phyloP scores from a whole-genome alignment of 2,888 invertebrate species.

The Mythimna lalbum region DNA sequence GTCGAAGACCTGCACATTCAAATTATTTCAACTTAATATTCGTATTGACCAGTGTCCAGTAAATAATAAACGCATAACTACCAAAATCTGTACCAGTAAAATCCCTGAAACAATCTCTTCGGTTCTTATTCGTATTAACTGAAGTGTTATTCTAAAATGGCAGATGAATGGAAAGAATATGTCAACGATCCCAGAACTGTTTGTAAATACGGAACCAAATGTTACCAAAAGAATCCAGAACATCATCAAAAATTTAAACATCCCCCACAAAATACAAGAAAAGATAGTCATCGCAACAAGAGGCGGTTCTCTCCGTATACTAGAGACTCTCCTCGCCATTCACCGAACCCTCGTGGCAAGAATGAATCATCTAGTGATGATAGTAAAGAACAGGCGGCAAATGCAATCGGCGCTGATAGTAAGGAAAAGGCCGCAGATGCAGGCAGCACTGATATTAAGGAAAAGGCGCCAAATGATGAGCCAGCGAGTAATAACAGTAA shows the following conservation, averaged over 20 bases:
- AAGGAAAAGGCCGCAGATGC: background rate
- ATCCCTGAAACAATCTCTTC: background rate
- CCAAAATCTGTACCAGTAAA: too few relatives aligned
- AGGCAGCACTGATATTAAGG: background rate
- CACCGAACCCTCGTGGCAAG: constrained; percentile 15
- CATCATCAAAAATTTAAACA: constrained; percentile 95
- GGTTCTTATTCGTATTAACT: background rate
- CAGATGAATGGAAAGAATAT: constrained; percentile 81
- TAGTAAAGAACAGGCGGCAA: constrained; percentile 7
- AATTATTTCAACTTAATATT: too few relatives aligned
- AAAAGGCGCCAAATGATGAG: background rate
- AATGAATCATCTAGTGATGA: constrained; percentile 12
- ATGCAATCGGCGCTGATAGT: background rate
- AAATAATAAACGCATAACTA: too few relatives aligned
- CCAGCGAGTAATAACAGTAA: constrained; percentile 1
- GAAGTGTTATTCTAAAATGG: constrained; percentile 70
- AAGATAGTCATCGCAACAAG: constrained; percentile 61
- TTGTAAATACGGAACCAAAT: constrained; percentile 95
- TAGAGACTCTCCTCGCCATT: constrained; percentile 49
- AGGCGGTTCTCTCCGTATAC: constrained; percentile 74
- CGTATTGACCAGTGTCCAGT: too few relatives aligned
- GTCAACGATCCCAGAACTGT: constrained; percentile 87
- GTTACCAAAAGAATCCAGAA: constrained; percentile 95
- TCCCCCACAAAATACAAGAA: constrained; percentile 87
- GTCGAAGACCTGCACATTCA: too few relatives aligned